These are phyloP conservation scores for Condylostylus longicornis DNA, from an alignment of 1,140 invertebrate genomes.

Conservation along the genomic window DNA sequence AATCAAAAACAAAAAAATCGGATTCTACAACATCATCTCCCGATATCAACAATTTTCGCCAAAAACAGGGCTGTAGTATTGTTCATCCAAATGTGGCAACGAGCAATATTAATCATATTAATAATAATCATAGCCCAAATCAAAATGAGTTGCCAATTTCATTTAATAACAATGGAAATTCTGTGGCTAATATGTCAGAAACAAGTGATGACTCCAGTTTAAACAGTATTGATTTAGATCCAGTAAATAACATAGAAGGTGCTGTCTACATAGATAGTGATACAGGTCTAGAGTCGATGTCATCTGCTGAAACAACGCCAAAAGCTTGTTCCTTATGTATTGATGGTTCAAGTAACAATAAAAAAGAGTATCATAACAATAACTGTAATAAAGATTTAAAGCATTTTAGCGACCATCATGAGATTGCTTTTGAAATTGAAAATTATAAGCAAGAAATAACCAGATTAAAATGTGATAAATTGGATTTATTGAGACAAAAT, in stretches of 20 bases:
- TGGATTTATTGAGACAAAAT: constrained; percentile 82
- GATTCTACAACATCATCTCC: constrained; percentile 5
- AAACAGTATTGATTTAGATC: constrained; percentile 42
- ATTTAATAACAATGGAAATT: constrained; percentile 2
- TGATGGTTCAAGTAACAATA: constrained; percentile 26
- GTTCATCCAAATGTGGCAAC: too few relatives aligned
- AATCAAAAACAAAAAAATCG: too few relatives aligned
- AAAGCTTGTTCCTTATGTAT: constrained; percentile 40
- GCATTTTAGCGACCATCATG: constrained; percentile 4
- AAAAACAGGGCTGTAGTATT: too few relatives aligned
- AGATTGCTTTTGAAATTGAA: constrained; percentile 35
- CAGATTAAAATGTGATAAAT: constrained; percentile 80
- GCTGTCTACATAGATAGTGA: constrained; percentile 70
- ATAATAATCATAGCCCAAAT: constrained; percentile 1
- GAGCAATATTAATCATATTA: too few relatives aligned
- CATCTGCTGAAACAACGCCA: constrained; percentile 67
- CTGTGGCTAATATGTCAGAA: constrained; percentile 28
- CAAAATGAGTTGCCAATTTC: too few relatives aligned
- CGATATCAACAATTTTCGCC: constrained; percentile 2
- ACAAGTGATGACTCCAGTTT: constrained; percentile 41
- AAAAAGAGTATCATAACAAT: too few relatives aligned
- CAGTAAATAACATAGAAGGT: constrained; percentile 28
- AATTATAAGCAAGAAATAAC: constrained; percentile 68
- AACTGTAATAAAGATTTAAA: too few relatives aligned
- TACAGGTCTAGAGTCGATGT: constrained; percentile 84